Conservation (phyloP, 2,888 invertebrate genomes). For the Ochropacha duplaris region DNA sequence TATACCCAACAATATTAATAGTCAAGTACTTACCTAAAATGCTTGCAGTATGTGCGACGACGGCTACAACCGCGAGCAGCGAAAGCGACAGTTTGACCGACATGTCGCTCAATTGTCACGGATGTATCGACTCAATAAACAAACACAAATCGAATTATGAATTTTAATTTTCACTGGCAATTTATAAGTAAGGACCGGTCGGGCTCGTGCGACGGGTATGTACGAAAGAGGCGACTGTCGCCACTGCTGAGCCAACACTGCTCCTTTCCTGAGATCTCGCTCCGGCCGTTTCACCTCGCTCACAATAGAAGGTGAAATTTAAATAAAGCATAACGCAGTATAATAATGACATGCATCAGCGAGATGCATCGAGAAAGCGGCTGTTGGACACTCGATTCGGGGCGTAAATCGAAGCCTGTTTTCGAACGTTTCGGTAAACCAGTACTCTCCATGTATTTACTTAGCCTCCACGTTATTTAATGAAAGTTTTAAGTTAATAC, state of each 20-base stretch:
- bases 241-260: conserved; percentile 68
- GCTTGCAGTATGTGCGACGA: conserved; percentile 59
- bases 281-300: conserved; percentile 73
- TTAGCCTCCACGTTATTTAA: not conserved
- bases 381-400: conserved; percentile 10
- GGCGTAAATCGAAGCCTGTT: conserved; percentile 9
- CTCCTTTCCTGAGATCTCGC: conserved; percentile 74
- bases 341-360: conserved; percentile 71
- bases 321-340: conserved; percentile 77
- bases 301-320: conserved; percentile 83
- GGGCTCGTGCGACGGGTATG: conserved; percentile 21
- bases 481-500: not conserved
- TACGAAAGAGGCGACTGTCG: conserved; percentile 64
- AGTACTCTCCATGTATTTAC: conserved; percentile 1
- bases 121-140: conserved; percentile 18
- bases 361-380: conserved; percentile 75
- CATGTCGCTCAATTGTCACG: conserved; percentile 51
- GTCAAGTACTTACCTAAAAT: conserved; percentile 74
- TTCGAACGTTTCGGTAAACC: conserved; percentile 8
- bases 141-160: conserved; percentile 36
- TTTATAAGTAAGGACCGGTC: conserved; percentile 45
- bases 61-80: conserved; percentile 52
- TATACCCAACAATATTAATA: conserved; percentile 7
- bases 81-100: conserved; percentile 66
- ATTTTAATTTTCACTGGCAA: conserved; percentile 43